Percentiles rank a stretch among this genome's conserved stretches.
Conservation (phyloP, 2,888 invertebrate species). For the Melanargia galathea region DNA sequence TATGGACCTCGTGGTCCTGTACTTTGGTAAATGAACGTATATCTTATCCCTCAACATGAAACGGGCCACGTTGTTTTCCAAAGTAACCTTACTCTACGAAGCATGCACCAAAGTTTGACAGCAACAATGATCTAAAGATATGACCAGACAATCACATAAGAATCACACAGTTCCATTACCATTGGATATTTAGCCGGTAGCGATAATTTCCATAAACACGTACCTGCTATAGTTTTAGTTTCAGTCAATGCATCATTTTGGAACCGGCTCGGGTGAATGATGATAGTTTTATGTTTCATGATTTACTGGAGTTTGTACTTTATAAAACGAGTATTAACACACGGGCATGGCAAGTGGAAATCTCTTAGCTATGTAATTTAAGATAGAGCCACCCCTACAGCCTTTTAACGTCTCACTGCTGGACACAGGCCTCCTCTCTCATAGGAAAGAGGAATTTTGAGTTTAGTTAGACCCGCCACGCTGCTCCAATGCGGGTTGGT, state of each 20-base stretch:
- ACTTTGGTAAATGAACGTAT: not conserved
- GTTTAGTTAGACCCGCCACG: no score
- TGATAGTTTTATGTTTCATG: constrained; percentile 52
- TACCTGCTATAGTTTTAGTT: constrained; percentile 39
- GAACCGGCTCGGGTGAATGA: constrained; percentile 53
- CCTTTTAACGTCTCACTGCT: no score
- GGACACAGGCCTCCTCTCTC: no score
- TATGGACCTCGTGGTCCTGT: not conserved
- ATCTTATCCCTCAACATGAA: no score
- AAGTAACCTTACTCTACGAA: not conserved
- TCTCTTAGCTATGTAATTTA: not conserved
- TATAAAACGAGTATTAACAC: constrained; percentile 20
- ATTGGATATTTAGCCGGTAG: constrained; percentile 17
- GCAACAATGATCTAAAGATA: not conserved
- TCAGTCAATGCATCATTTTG: constrained; percentile 45
- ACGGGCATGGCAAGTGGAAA: not conserved
- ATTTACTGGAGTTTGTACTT: constrained; percentile 63
- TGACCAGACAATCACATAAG: not conserved
- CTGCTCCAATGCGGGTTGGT: no score
- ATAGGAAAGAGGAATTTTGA: no score
- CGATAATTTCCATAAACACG: constrained; percentile 48
- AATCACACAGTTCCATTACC: constrained; percentile 5
- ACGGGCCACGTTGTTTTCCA: not conserved
- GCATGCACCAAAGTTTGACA: not conserved
- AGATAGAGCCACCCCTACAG: no score